Evolutionary conservation across 2,113 vertebrate genomes (phyloP).

Genomic region (Monarcha castaneiventris): DNA sequence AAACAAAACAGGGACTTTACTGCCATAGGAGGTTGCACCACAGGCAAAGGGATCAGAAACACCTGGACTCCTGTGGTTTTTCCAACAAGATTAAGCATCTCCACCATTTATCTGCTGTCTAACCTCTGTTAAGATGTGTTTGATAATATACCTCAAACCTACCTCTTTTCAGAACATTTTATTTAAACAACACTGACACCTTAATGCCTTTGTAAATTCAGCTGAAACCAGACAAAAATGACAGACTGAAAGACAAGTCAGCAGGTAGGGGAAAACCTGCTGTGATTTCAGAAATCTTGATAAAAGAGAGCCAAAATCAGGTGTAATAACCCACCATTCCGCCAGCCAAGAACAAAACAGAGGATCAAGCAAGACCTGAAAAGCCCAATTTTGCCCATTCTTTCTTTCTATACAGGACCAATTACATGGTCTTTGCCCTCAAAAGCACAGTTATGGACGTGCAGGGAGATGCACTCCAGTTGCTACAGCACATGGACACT

Average conservation of each 20-base stretch:
- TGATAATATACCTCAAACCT: not conserved
- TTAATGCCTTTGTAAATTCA: not conserved
- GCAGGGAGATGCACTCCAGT: not conserved
- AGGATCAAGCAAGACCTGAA: not conserved
- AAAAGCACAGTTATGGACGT: fast-evolving
- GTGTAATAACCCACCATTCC: not conserved
- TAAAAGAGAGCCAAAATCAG: not conserved
- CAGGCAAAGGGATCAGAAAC: not conserved
- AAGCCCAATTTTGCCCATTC: not conserved
- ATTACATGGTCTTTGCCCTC: not conserved
- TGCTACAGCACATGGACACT: not conserved
- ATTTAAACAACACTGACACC: not conserved
- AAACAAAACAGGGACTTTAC: not conserved
- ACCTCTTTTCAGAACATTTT: not conserved
- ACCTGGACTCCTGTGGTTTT: not conserved
- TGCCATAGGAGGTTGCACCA: not conserved
- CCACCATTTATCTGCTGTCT: not conserved
- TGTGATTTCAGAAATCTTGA: not conserved
- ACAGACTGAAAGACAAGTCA: not conserved
- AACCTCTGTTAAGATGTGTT: not conserved
- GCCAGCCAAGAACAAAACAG: not conserved
- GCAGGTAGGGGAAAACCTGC: not conserved
- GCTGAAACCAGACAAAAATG: not conserved
- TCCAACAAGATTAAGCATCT: not conserved
- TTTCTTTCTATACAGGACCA: not conserved